phyloP scores from a whole-genome alignment of 2,113 vertebrate species.

The Mandrillus leucophaeus region DNA sequence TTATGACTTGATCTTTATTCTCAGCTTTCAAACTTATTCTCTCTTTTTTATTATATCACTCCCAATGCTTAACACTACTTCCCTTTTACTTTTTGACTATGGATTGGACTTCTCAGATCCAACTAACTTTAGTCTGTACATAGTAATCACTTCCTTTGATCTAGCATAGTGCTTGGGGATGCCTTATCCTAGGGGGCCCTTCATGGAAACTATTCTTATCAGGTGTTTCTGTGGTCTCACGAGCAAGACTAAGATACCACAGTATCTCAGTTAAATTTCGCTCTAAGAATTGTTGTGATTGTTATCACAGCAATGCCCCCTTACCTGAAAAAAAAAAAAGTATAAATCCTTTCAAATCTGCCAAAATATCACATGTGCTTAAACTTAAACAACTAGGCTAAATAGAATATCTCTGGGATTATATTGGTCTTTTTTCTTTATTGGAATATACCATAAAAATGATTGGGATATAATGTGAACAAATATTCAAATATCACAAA shows the following conservation, averaged over 20 bases:
- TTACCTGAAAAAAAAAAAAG: too few relatives aligned
- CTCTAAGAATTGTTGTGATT: background rate
- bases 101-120: background rate
- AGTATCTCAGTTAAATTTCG: background rate
- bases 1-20: background rate
- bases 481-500: background rate
- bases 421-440: background rate
- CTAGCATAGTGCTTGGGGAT: background rate
- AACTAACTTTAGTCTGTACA: background rate
- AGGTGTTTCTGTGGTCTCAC: background rate
- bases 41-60: background rate
- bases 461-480: background rate
- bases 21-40: background rate
- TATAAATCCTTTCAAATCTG: background rate
- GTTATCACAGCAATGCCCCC: background rate
- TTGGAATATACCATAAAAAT: background rate
- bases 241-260: background rate
- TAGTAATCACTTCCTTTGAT: background rate
- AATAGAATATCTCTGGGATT: background rate
- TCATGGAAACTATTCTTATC: background rate
- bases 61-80: background rate
- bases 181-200: background rate
- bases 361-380: background rate
- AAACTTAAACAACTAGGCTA: background rate
- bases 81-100: background rate